Conservation (phyloP, 1,140 invertebrate genomes). For the Chymomyza costata region DNA sequence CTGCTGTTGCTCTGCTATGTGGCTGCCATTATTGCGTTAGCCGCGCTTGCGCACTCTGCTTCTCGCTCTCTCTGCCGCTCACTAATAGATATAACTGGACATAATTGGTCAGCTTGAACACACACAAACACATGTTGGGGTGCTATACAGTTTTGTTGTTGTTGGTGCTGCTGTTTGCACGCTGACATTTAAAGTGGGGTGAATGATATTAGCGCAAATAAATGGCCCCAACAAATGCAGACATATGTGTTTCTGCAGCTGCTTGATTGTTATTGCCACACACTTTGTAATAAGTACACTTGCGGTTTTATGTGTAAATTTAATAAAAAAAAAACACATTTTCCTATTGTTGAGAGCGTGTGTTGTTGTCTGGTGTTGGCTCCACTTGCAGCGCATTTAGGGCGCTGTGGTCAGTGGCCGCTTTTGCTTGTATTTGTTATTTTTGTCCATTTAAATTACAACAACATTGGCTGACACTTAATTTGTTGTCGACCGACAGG, state of each 20-base stretch:
- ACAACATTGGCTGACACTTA: conserved; percentile 30
- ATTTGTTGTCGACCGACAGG: conserved; percentile 38
- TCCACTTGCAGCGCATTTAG: too few species aligned
- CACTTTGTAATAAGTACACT: conserved; percentile 20
- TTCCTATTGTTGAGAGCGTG: conserved; percentile 40
- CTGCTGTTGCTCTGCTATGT: conserved; percentile 15
- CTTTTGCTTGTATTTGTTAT: too few species aligned
- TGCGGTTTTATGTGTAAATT: conserved; percentile 48
- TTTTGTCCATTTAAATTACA: conserved; percentile 32
- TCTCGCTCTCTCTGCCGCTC: conserved; percentile 7
- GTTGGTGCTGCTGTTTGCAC: conserved; percentile 31
- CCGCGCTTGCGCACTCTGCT: conserved; percentile 33
- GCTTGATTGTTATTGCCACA: not conserved
- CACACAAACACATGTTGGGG: conserved; percentile 1
- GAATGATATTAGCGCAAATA: conserved; percentile 71
- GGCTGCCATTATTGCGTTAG: too few species aligned
- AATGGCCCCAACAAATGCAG: conserved; percentile 62
- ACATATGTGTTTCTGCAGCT: conserved; percentile 18
- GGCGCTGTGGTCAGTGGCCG: conserved; percentile 8
- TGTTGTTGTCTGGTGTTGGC: conserved; percentile 20
- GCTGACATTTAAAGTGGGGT: conserved; percentile 71
- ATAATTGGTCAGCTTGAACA: conserved; percentile 23
- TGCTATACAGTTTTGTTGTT: conserved; percentile 18
- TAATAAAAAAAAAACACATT: conserved; percentile 56
- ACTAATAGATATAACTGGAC: conserved; percentile 13